Percentiles rank a stretch among this genome's conserved stretches.
These are phyloP conservation scores for Amblyornis subalaris DNA, from an alignment of 2,113 vertebrate species.

Conservation along the genomic window DNA sequence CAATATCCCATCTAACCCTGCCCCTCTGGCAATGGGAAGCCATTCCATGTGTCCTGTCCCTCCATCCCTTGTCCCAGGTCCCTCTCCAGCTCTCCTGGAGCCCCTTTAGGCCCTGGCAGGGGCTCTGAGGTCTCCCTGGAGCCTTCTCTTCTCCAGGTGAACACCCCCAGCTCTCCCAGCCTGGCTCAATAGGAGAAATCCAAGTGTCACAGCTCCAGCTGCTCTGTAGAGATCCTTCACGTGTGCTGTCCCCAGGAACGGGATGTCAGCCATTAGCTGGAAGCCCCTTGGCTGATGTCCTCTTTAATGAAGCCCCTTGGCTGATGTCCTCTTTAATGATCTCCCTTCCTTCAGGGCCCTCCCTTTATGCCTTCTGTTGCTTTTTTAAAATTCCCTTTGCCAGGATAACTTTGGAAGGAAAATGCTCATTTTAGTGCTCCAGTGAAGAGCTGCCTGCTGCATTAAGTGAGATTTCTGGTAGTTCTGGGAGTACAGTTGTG, in stretches of 20 bases:
- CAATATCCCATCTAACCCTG: neutral
- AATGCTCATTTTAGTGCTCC: neutral
- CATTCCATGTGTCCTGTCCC: neutral
- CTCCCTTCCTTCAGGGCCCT: neutral
- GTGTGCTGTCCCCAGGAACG: rapidly evolving
- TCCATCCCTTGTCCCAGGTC: neutral
- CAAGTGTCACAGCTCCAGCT: neutral
- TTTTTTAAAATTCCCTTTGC: neutral
- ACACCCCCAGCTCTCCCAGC: neutral
- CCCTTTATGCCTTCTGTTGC: neutral
- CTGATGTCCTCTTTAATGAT: neutral
- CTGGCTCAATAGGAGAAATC: neutral
- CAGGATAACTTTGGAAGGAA: neutral
- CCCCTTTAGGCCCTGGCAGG: neutral
- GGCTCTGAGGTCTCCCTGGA: neutral
- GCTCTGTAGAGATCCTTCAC: rapidly evolving
- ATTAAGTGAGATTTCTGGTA: neutral
- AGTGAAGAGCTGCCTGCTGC: neutral
- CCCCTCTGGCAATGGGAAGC: neutral
- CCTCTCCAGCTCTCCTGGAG: neutral
- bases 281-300: neutral
- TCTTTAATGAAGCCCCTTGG: neutral
- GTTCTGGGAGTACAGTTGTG: neutral
- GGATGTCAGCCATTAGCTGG: neutral
- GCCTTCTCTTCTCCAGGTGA: neutral